Evolutionary conservation across 1,140 invertebrate genomes (phyloP), one percentile per base, ranked within the genome.

Genomic region (Lasioglossum baleicum): DNA sequence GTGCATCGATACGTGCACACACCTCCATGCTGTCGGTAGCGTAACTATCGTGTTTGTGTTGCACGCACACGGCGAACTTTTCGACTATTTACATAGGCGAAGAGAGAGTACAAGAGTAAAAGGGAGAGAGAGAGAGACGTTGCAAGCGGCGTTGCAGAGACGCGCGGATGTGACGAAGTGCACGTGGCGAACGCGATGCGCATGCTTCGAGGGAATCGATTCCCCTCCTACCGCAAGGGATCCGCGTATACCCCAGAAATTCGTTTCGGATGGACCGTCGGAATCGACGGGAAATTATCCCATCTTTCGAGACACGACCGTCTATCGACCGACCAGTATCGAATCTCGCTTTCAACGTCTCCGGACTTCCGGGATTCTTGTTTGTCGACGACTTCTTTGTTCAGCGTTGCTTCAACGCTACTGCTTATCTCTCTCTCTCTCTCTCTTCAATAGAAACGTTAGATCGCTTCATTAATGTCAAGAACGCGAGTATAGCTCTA

Each of bases 131-230:
- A 48, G 8, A 11, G 44, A 48, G 44, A 48, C 10, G 42, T 56
- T 20, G 20, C 44, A 71, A 70, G 61, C 72, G 68, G n/a, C 66
- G 58, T 63, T 71, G 58, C 72, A 80, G 58, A 61, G 63, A 61
- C 64, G 61, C 67, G 73, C 70, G 80, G 64, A 82, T 60, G 40
- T 63, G 63, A 78, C 72, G 78, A 80, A 65, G 74, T 79, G 89
- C 92, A 92, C 91, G 91, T 92, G 91, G 90, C 64, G 73, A 70
- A 66, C 68, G 53, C 44, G 77, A 44, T 91, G 91, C 92, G 92
- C 92, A 91, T 88, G 91, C 87, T 82, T 84, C 65, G 53, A 40
- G 72, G 72, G 85, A 90, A 93, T 93, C 92, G 92, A 93, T 93
- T 89, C 89, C 90, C 91, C 89, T 87, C 68, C 85, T 83, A 80